These are phyloP conservation scores for Telmatochromis sp. DNA, from an alignment of 2,113 vertebrate genomes.

Conservation along the genomic window DNA sequence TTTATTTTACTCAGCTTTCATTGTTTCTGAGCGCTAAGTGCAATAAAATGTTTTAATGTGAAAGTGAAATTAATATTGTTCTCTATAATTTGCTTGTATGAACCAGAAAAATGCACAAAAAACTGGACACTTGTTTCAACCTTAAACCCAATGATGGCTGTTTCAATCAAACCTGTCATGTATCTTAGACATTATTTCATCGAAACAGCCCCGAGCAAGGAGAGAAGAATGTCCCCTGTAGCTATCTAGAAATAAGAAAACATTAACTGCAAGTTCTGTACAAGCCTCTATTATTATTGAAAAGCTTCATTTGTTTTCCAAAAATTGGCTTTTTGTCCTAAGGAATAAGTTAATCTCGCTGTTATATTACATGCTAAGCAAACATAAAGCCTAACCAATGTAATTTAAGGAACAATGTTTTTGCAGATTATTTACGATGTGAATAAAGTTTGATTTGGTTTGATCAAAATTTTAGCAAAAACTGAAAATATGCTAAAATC, in stretches of 20 bases:
- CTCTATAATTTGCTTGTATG: not conserved
- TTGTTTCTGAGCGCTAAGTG: not conserved
- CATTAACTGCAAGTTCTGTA: not conserved
- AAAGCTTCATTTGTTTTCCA: not conserved
- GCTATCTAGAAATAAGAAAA: not conserved
- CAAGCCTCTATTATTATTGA: not conserved
- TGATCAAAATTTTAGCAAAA: not conserved
- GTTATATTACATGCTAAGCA: not conserved
- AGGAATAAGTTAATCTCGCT: not conserved
- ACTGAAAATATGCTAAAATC: not conserved
- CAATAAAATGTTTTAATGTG: not conserved
- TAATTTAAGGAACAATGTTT: not conserved
- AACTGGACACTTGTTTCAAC: not conserved
- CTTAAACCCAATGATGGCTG: not conserved
- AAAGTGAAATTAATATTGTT: not conserved
- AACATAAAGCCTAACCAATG: not conserved
- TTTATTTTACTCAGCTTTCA: not conserved
- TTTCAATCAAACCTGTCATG: constrained; percentile 7
- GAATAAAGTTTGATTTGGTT: not conserved
- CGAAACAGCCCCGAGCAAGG: not conserved
- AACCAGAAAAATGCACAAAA: not conserved
- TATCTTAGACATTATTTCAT: constrained; percentile 42
- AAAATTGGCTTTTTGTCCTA: not conserved
- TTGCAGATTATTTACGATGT: rapidly evolving
- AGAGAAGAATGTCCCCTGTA: not conserved